phyloP scores from a whole-genome alignment of 1,140 invertebrate species.

The Heliconius nattereri region DNA sequence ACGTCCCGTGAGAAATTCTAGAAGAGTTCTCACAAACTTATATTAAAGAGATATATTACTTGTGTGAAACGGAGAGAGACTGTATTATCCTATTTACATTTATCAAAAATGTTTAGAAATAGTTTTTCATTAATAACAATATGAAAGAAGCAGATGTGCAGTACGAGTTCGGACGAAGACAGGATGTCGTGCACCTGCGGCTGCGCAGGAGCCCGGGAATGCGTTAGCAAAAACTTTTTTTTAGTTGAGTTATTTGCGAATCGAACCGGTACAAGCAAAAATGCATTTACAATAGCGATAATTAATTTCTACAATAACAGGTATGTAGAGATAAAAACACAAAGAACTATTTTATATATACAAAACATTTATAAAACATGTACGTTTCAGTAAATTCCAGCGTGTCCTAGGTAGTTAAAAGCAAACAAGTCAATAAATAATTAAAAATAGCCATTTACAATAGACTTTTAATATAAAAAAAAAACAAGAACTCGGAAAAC shows the following conservation, averaged over 20 bases:
- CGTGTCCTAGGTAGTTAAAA: no score
- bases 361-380: background rate
- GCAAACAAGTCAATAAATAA: background rate
- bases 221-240: conserved; percentile 55
- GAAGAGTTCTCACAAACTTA: no score
- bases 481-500: background rate
- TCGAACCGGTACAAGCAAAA: background rate
- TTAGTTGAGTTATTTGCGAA: background rate
- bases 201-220: conserved; percentile 61
- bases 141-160: conserved; percentile 62
- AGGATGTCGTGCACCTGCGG: conserved; percentile 76
- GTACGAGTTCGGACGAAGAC: conserved; percentile 55
- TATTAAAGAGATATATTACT: no score
- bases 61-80: background rate
- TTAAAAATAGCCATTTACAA: background rate
- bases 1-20: no score
- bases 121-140: conserved; percentile 32
- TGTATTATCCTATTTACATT: background rate
- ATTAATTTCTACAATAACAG: background rate
- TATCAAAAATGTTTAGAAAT: conserved; percentile 20
- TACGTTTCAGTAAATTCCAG: no score
- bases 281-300: background rate
- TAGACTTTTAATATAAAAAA: conserved; percentile 1
- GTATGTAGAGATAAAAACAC: background rate
- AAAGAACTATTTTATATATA: background rate